Conservation (phyloP, 1,140 invertebrate species). For the Leptopilina clavipes region DNA sequence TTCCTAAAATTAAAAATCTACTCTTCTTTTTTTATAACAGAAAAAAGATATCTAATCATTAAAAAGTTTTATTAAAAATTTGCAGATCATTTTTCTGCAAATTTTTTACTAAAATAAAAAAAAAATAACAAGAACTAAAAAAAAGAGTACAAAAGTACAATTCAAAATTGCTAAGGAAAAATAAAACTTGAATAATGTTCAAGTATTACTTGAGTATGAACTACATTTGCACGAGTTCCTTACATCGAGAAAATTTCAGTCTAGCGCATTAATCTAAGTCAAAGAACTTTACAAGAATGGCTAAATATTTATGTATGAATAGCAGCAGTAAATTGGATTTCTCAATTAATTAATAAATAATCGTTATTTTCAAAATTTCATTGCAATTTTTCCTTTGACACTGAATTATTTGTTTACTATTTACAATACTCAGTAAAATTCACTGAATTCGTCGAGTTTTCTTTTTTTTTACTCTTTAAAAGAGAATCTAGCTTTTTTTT, state of each 20-base stretch:
- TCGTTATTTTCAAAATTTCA: neutral
- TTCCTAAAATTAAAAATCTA: neutral
- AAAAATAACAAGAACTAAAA: neutral
- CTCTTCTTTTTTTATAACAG: neutral
- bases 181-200: neutral
- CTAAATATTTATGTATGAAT: conserved; percentile 26
- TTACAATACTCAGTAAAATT: conserved; percentile 1
- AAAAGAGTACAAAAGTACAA: neutral
- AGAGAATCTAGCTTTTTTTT: neutral
- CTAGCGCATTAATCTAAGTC: neutral
- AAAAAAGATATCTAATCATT: neutral
- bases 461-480: neutral
- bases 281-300: conserved; percentile 31
- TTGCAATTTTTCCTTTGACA: neutral
- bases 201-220: neutral
- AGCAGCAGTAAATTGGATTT: conserved; percentile 13
- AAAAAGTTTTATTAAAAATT: neutral
- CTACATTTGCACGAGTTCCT: neutral
- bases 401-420: neutral
- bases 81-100: neutral
- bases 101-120: neutral
- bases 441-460: neutral
- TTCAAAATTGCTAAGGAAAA: neutral
- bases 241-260: conserved; percentile 23
- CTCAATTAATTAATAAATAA: conserved; percentile 32